Conservation (phyloP, 2,113 vertebrate genomes). For the Catharus minimus region DNA sequence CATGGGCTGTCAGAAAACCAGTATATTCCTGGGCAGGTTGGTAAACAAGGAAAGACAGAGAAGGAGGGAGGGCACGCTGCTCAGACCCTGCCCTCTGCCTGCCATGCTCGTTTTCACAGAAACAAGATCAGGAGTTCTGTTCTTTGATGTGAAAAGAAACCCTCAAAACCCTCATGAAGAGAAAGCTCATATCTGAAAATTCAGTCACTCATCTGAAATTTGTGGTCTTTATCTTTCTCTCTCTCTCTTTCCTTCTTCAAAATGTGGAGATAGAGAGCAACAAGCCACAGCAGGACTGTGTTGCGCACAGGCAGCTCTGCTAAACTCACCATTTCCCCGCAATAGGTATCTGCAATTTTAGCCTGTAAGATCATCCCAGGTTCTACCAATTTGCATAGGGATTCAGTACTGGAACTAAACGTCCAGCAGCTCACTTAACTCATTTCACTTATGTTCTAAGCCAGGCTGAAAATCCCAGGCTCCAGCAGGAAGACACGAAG, state of each 20-base stretch:
- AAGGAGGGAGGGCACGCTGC: background rate
- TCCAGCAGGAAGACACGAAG: background rate
- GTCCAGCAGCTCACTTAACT: background rate
- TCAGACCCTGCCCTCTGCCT: background rate
- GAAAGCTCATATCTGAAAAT: background rate
- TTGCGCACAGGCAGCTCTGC: background rate
- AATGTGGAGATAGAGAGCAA: background rate
- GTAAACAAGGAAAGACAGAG: background rate
- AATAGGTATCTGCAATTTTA: background rate
- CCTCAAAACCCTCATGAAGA: background rate
- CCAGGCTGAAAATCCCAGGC: conserved; percentile 1
- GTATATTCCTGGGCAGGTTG: background rate
- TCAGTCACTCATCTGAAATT: background rate
- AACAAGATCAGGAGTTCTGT: background rate
- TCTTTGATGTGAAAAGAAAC: background rate
- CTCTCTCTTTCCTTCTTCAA: background rate
- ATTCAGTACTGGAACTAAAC: background rate
- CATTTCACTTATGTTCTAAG: background rate
- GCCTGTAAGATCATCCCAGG: background rate
- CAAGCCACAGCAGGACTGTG: background rate
- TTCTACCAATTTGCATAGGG: background rate
- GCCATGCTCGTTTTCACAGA: fast-evolving
- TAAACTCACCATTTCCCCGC: background rate
- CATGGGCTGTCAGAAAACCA: background rate
- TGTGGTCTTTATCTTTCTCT: background rate